Evolutionary conservation across 2,888 invertebrate genomes (phyloP).

Genomic region (Quadriops clusia): DNA sequence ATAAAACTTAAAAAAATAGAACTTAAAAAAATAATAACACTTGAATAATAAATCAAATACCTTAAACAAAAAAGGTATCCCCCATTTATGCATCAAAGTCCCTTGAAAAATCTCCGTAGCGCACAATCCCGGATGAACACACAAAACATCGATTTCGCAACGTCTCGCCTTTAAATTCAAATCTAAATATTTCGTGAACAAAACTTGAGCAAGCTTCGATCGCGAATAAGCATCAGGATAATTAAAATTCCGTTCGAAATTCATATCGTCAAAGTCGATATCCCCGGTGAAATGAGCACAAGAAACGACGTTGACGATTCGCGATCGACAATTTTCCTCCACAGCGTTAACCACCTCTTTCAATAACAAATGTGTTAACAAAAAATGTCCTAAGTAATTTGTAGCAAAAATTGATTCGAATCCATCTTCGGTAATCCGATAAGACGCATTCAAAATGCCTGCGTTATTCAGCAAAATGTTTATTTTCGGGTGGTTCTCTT

Average conservation of each 20-base stretch:
- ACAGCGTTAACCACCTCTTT: conserved; percentile 58
- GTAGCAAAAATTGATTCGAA: conserved; percentile 80
- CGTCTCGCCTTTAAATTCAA: conserved; percentile 42
- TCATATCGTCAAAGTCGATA: conserved; percentile 68
- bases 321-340: conserved; percentile 43
- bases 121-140: conserved; percentile 82
- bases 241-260: conserved; percentile 49
- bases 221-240: conserved; percentile 67
- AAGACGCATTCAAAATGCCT: conserved; percentile 82
- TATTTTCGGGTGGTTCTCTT: conserved; percentile 50
- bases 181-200: conserved; percentile 52
- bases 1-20: neutral
- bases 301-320: conserved; percentile 81
- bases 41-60: conserved; percentile 39
- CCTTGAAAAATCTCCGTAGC: conserved; percentile 70
- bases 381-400: conserved; percentile 80
- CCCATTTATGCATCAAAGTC: conserved; percentile 49
- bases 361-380: conserved; percentile 68
- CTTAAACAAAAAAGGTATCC: conserved; percentile 59
- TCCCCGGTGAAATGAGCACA: conserved; percentile 64
- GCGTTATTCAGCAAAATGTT: conserved; percentile 76
- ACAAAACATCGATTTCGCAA: conserved; percentile 50
- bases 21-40: too few relatives aligned
- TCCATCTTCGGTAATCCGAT: conserved; percentile 65
- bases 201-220: conserved; percentile 74